phyloP scores from a whole-genome alignment of 2,797 vertebrate genomes.

The Chelon labrosus region DNA sequence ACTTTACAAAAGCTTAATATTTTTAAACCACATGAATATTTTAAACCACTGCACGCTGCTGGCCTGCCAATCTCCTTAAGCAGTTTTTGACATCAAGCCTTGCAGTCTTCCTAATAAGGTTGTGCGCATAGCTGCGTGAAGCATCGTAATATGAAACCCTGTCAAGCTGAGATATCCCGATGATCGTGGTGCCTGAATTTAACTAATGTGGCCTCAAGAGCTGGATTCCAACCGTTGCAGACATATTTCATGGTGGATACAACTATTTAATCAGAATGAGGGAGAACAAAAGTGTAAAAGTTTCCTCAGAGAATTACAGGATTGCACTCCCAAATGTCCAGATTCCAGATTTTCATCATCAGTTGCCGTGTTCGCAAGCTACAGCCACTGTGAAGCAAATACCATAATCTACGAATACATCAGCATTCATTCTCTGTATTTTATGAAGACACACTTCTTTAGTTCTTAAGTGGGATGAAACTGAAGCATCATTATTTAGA shows the following conservation, averaged over 20 bases:
- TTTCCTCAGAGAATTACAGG: background rate
- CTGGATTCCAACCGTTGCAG: conserved; percentile 4
- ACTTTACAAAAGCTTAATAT: background rate
- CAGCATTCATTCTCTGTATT: conserved; percentile 28
- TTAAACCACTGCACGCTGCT: background rate
- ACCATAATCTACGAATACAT: background rate
- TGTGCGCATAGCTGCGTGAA: conserved; percentile 23
- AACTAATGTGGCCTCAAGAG: background rate
- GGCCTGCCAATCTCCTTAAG: background rate
- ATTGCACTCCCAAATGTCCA: background rate
- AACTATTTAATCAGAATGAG: conserved; percentile 6
- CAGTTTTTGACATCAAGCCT: background rate
- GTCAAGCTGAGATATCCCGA: conserved; percentile 25
- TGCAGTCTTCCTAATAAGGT: background rate
- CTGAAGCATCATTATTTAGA: conserved; percentile 19
- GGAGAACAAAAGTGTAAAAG: background rate
- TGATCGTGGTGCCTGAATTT: conserved; percentile 18
- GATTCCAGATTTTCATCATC: background rate
- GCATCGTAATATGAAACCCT: conserved; percentile 4
- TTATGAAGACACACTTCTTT: conserved; percentile 20
- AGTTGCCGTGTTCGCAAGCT: background rate
- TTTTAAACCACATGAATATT: background rate
- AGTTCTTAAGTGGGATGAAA: conserved; percentile 14
- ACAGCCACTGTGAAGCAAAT: background rate
- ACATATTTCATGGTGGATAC: background rate